phyloP scores from a whole-genome alignment of 2,113 vertebrate species.

The Charadrius vociferus region DNA sequence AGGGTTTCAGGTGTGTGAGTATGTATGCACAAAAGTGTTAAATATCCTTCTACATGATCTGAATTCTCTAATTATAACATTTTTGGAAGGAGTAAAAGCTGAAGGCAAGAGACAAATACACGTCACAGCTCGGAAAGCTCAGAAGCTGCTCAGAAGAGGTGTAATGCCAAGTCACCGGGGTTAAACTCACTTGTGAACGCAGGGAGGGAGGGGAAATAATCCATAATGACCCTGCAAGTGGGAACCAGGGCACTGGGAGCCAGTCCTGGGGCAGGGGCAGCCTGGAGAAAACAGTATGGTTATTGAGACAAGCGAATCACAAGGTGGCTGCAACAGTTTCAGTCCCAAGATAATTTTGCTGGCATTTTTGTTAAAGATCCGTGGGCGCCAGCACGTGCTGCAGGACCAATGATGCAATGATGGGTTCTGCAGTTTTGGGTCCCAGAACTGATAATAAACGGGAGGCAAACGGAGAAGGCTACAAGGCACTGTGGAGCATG shows the following conservation, averaged over 20 bases:
- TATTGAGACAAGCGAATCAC: background rate
- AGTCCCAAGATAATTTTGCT: background rate
- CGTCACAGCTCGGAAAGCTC: background rate
- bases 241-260: background rate
- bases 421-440: background rate
- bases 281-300: background rate
- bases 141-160: background rate
- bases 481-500: background rate
- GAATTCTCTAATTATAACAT: background rate
- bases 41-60: background rate
- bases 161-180: background rate
- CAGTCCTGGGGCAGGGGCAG: background rate
- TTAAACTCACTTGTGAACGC: background rate
- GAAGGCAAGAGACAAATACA: background rate
- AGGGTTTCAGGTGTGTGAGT: background rate
- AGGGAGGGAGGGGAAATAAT: background rate
- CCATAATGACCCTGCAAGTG: background rate
- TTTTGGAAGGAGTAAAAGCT: background rate
- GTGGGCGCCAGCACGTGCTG: accelerated
- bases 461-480: background rate
- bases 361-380: background rate
- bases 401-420: background rate
- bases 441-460: background rate
- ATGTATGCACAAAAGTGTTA: background rate
- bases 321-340: background rate